These are phyloP conservation scores for Tragelaphus strepsiceros DNA, from an alignment of 2,113 vertebrate species.

Conservation along the genomic window DNA sequence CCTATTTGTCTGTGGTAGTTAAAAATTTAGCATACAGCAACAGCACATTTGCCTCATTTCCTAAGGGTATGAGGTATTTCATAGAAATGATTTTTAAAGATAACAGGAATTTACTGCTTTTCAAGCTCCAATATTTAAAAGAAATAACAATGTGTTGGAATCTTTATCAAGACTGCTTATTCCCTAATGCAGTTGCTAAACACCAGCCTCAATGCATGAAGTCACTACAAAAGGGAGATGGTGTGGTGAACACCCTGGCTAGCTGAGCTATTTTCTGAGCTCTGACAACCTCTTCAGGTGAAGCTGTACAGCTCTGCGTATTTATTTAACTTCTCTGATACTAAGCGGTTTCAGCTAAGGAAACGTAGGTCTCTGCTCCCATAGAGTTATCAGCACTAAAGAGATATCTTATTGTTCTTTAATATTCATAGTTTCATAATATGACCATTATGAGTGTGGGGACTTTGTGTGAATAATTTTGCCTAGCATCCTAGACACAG, in stretches of 20 bases:
- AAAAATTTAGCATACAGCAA: not conserved
- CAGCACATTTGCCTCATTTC: not conserved
- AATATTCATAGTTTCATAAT: not conserved
- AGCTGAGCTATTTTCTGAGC: not conserved
- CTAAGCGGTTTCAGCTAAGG: not conserved
- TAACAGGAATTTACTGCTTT: not conserved
- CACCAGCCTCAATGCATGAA: not conserved
- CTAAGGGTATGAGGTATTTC: not conserved
- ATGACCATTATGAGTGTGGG: not conserved
- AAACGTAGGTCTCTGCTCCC: not conserved
- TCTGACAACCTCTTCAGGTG: not conserved
- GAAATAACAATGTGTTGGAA: not conserved
- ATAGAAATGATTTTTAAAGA: conserved; percentile 9
- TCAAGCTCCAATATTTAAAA: not conserved
- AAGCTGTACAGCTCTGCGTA: not conserved
- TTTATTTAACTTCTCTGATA: not conserved
- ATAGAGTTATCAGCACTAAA: not conserved
- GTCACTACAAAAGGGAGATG: not conserved
- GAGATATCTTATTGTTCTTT: not conserved
- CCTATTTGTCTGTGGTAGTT: not conserved
- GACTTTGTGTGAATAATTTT: not conserved
- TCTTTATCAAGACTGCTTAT: not conserved
- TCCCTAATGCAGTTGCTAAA: not conserved
- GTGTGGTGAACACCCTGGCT: too few relatives aligned
- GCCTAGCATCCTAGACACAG: not conserved